phyloP scores from a whole-genome alignment of 2,888 invertebrate genomes.

The Drosophila neonasuta region DNA sequence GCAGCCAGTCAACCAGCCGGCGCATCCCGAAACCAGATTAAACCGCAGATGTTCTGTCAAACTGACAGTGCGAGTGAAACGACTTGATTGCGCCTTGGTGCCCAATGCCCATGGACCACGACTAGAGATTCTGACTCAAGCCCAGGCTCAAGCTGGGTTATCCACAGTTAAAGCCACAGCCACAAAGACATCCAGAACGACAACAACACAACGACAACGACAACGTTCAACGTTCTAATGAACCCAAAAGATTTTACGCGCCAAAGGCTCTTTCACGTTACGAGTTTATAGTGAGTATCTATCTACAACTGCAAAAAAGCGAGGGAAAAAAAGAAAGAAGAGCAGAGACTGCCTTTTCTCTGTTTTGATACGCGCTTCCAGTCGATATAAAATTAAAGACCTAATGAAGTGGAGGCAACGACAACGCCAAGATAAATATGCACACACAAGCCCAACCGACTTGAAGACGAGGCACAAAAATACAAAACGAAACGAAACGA shows the following conservation, averaged over 20 bases:
- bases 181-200: constrained; percentile 15
- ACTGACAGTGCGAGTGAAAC: constrained; percentile 71
- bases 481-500: constrained; percentile 17
- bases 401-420: constrained; percentile 77
- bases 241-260: constrained; percentile 77
- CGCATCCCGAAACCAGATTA: constrained; percentile 71
- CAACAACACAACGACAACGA: constrained; percentile 28
- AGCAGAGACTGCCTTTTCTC: constrained; percentile 60
- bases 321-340: constrained; percentile 8
- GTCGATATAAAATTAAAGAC: constrained; percentile 77
- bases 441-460: constrained; percentile 59
- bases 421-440: constrained; percentile 74
- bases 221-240: constrained; percentile 77
- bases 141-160: constrained; percentile 20
- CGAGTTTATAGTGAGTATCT: constrained; percentile 30
- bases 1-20: constrained; percentile 24
- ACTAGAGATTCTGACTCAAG: background rate
- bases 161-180: constrained; percentile 19
- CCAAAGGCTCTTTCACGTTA: constrained; percentile 72
- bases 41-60: constrained; percentile 77
- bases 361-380: constrained; percentile 73
- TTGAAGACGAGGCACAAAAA: constrained; percentile 12
- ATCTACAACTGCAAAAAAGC: constrained; percentile 48
- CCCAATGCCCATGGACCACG: constrained; percentile 43
- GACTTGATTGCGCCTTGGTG: constrained; percentile 73